These are phyloP conservation scores for Pseudorhombus dupliciocellatus DNA, from an alignment of 2,113 vertebrate species.

Conservation along the genomic window DNA sequence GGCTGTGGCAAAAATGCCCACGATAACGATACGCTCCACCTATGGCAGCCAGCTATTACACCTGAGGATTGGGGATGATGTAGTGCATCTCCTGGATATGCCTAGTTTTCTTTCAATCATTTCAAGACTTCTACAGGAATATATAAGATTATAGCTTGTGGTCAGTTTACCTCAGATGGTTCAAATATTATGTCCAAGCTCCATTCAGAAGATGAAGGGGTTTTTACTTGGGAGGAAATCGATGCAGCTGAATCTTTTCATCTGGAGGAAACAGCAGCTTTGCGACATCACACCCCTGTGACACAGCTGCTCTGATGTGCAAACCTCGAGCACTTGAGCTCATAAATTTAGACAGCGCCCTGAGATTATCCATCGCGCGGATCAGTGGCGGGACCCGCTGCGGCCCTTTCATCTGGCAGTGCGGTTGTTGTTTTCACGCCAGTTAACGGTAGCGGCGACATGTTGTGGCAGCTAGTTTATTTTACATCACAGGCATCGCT, in stretches of 20 bases:
- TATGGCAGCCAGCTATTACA: too few species aligned
- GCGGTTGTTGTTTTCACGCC: conserved; percentile 58
- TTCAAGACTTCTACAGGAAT: too few species aligned
- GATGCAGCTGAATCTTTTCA: not conserved
- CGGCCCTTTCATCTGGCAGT: conserved; percentile 66
- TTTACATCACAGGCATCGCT: conserved; percentile 65
- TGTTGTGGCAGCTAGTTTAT: conserved; percentile 75
- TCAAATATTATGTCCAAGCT: not conserved
- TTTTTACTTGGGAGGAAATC: too few species aligned
- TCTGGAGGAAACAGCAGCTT: conserved; percentile 20
- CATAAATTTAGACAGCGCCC: conserved; percentile 48
- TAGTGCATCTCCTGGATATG: not conserved
- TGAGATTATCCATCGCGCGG: conserved; percentile 42
- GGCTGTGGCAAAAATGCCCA: too few species aligned
- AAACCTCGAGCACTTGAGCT: conserved; percentile 18
- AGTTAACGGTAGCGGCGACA: conserved; percentile 66
- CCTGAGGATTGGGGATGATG: not conserved
- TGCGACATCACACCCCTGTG: conserved; percentile 42
- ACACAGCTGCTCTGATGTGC: not conserved
- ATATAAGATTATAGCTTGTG: not conserved
- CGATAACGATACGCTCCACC: not conserved
- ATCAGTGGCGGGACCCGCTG: conserved; percentile 20
- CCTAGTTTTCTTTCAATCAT: too few species aligned
- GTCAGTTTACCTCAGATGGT: not conserved
- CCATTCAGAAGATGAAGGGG: not conserved